phyloP scores from a whole-genome alignment of 2,888 invertebrate species.

The Heliconius ismenius region DNA sequence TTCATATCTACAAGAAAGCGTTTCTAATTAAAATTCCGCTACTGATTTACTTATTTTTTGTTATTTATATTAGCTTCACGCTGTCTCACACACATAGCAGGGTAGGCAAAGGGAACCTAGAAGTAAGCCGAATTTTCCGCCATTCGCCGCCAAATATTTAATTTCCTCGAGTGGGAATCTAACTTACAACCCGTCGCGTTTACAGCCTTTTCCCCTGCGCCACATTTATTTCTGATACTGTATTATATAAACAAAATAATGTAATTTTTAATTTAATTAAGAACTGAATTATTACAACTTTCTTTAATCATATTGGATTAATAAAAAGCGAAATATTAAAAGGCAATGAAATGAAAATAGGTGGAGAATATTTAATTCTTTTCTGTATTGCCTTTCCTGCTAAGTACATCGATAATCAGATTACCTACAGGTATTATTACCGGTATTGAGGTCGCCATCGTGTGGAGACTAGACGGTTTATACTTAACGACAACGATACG shows the following conservation, averaged over 20 bases:
- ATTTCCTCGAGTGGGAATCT: too few species aligned
- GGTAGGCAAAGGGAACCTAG: too few species aligned
- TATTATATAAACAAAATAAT: not conserved
- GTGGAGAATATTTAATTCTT: conserved; percentile 27
- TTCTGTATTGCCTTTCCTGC: conserved; percentile 35
- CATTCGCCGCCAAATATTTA: too few species aligned
- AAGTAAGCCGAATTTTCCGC: too few species aligned
- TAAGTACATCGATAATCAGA: conserved; percentile 40
- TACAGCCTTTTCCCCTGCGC: too few species aligned
- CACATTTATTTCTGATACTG: not conserved
- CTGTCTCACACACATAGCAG: too few species aligned
- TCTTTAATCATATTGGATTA: conserved; percentile 2
- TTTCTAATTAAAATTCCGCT: not conserved
- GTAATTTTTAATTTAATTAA: not conserved
- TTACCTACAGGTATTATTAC: conserved; percentile 41
- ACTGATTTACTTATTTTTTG: too few species aligned
- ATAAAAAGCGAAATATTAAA: conserved; percentile 9
- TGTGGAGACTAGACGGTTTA: conserved; percentile 24
- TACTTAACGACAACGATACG: conserved; percentile 8
- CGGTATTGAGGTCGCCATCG: conserved; percentile 40
- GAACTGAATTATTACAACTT: not conserved
- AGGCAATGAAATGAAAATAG: conserved; percentile 16
- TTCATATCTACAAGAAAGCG: not conserved
- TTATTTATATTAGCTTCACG: too few species aligned
- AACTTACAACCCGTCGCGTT: too few species aligned